Conservation (phyloP, 2,888 invertebrate species). For the Aelia acuminata region DNA sequence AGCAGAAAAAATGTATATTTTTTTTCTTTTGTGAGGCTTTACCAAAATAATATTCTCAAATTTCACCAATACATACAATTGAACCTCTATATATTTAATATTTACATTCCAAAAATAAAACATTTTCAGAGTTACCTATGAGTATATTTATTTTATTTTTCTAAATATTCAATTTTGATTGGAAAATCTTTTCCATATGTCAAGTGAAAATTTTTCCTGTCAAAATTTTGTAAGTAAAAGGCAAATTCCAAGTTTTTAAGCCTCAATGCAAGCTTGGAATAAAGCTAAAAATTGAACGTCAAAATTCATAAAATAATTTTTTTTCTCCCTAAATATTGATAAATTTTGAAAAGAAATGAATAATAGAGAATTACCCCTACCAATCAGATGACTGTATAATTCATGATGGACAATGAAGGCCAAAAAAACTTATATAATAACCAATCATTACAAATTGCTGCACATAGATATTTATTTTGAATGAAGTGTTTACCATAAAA, state of each 20-base stretch:
- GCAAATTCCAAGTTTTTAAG: neutral
- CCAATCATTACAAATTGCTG: too few relatives aligned
- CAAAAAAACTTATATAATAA: neutral
- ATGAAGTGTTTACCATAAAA: too few relatives aligned
- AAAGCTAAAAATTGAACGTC: too few relatives aligned
- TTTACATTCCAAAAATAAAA: neutral
- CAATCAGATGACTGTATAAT: neutral
- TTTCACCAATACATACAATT: neutral
- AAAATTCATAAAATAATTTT: too few relatives aligned
- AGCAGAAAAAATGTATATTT: neutral
- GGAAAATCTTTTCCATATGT: too few relatives aligned
- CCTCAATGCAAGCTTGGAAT: neutral
- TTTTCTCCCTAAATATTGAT: neutral
- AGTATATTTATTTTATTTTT: neutral
- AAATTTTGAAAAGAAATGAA: neutral
- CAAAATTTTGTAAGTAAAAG: neutral
- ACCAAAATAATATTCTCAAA: neutral
- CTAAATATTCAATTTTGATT: neutral
- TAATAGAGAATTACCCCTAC: too few relatives aligned
- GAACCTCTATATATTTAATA: neutral
- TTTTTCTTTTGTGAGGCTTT: neutral
- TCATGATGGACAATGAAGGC: neutral
- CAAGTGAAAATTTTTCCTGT: neutral
- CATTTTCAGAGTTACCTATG: too few relatives aligned
- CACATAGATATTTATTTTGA: too few relatives aligned